A percentile compares a stretch with the other conserved stretches of the same genome.
Conservation (phyloP, 2,888 invertebrate genomes). For the Trileptium ribeirensis region DNA sequence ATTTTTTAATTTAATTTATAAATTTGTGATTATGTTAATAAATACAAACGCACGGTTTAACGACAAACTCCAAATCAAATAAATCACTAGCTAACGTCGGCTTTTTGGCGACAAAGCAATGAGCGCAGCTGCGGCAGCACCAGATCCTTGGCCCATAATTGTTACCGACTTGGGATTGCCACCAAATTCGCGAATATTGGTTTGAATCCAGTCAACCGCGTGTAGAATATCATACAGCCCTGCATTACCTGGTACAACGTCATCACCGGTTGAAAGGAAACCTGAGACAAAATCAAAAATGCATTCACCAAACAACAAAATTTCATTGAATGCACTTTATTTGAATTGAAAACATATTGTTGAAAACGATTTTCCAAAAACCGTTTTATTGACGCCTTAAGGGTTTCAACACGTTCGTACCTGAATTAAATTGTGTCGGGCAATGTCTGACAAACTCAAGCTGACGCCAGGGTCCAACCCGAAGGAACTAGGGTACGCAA, state of each 20-base stretch:
- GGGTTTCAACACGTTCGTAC: too few species aligned
- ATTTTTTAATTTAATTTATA: too few species aligned
- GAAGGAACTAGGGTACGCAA: too few species aligned
- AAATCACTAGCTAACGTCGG: conserved; percentile 36
- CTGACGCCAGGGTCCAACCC: too few species aligned
- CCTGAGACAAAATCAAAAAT: conserved; percentile 35
- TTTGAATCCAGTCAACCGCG: conserved; percentile 45
- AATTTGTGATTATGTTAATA: too few species aligned
- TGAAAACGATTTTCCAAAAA: too few species aligned
- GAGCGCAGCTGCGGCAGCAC: conserved; percentile 46
- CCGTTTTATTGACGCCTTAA: too few species aligned
- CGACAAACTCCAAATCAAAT: not conserved
- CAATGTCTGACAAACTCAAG: too few species aligned
- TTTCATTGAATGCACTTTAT: too few species aligned
- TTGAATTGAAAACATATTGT: too few species aligned
- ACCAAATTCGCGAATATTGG: conserved; percentile 32
- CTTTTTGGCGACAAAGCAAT: conserved; percentile 47
- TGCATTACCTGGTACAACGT: conserved; percentile 45
- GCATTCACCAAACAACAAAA: not conserved
- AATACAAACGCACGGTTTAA: too few species aligned
- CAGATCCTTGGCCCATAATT: conserved; percentile 47
- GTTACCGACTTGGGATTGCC: conserved; percentile 19
- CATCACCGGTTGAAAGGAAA: conserved; percentile 48
- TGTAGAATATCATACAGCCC: conserved; percentile 45
- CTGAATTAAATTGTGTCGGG: too few species aligned